These are phyloP conservation scores for Callithrix jacchus DNA, from an alignment of 2,113 vertebrate species.

Conservation along the genomic window DNA sequence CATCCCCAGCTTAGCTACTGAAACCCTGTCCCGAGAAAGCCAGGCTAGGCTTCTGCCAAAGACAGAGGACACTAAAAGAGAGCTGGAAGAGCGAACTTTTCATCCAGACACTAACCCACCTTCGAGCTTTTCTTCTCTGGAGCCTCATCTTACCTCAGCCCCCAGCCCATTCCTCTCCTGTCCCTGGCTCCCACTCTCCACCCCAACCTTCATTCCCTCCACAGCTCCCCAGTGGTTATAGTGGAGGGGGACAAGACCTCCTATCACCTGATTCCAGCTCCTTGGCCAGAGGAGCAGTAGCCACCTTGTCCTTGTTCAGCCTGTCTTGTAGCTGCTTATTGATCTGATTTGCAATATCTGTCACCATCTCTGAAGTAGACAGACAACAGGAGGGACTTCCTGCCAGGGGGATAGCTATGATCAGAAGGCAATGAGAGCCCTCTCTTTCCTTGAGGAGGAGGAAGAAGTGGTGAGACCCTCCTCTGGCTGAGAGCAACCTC, in stretches of 20 bases:
- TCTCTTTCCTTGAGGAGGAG: background rate
- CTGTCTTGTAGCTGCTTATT: slow-evolving; percentile 46
- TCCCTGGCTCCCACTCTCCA: background rate
- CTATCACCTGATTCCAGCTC: slow-evolving; percentile 50
- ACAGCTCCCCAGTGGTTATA: background rate
- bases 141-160: background rate
- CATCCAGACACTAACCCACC: background rate
- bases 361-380: slow-evolving; percentile 41
- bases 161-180: background rate
- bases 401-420: slow-evolving; percentile 12
- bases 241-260: background rate
- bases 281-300: slow-evolving; percentile 25
- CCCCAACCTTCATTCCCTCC: background rate
- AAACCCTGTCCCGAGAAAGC: background rate
- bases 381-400: slow-evolving; percentile 44
- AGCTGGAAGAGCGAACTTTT: background rate
- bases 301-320: slow-evolving; percentile 47
- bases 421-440: background rate
- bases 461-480: background rate
- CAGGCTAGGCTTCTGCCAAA: background rate
- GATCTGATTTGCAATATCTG: slow-evolving; percentile 58
- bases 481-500: background rate
- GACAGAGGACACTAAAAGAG: background rate
- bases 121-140: background rate
- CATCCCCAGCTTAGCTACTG: background rate